Evolutionary conservation across 2,113 vertebrate genomes (phyloP).

Genomic region (Alethe diademata): DNA sequence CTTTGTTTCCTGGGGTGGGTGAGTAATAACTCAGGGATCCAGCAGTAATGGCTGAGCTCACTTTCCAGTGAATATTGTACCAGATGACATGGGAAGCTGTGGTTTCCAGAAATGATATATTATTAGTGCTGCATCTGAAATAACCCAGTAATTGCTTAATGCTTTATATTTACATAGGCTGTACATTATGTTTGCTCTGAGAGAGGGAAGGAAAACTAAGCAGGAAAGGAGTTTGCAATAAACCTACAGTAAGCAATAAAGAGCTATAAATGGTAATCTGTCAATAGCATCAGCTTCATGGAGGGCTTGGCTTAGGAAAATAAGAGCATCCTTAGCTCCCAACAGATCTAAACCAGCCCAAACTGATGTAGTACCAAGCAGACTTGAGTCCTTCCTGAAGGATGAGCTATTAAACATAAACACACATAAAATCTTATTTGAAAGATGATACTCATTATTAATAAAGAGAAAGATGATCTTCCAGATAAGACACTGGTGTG

Average conservation of each 20-base stretch:
- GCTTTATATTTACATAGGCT: slow-evolving; percentile 61
- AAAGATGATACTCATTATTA: slow-evolving; percentile 18
- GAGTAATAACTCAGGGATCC: slow-evolving; percentile 25
- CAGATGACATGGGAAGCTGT: not conserved
- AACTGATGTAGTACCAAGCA: not conserved
- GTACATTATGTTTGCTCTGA: slow-evolving; percentile 46
- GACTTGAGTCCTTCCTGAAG: not conserved
- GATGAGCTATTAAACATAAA: slow-evolving; percentile 30
- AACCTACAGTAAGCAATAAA: slow-evolving; percentile 51
- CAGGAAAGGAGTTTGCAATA: slow-evolving; percentile 26
- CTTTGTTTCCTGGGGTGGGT: slow-evolving; percentile 42
- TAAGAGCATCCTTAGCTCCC: slow-evolving; percentile 2
- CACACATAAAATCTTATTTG: slow-evolving; percentile 6
- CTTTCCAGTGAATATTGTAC: not conserved
- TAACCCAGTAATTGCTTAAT: slow-evolving; percentile 60
- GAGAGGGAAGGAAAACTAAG: slow-evolving; percentile 15
- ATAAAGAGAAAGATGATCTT: slow-evolving; percentile 1
- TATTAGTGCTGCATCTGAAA: slow-evolving; percentile 49
- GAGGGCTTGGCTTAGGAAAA: not conserved
- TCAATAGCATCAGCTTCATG: not conserved
- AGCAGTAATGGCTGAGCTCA: slow-evolving; percentile 14
- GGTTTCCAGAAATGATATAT: slow-evolving; percentile 25
- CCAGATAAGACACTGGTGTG: not conserved
- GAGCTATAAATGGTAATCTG: slow-evolving; percentile 41
- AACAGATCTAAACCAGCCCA: not conserved